Base-by-base conservation (phyloP, 2,888 invertebrate species). In the Ochropleura plecta region DNA sequence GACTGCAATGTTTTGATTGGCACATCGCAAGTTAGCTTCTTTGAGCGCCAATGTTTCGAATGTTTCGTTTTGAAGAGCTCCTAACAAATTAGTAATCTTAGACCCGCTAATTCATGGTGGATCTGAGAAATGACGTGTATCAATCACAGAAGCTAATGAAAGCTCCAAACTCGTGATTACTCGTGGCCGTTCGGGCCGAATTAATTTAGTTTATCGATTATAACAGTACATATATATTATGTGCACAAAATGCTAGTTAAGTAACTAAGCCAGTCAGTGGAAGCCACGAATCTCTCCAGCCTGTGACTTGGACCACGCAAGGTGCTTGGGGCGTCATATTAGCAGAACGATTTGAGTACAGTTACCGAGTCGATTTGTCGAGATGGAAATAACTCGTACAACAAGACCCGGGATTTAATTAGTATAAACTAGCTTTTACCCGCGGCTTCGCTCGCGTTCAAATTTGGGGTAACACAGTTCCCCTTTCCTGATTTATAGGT, bases 331-430 rank as follows among this genome's bases (percentile, higher is more conserved):
- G 69, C 59, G 46, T 70, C 55, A 62, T 70, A 76, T 81, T 69
- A 76, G 44, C 62, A 16, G 67, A 74, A 71, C 72, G 68, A 79
- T 84, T 86, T 68, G 65, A 79, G 79, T 83, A 72, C 68, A 79
- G 76, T 81, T 78, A 82, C 30, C 30, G 40, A 59, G 68, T 14
- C 67, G 55, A 81, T 83, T 82, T 79, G 77, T 80, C 65, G 78
- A 59, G 60, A 76, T 73, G 73, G 73, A 79, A 81, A 82, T 78
- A 80, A 64, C 48, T 81, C 57, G 64, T 57, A 69, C 64, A 69
- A 75, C 64, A 71, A 30, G 48, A 76, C 14, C 12, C 8, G 30
- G 42, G 65, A 1, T 65, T 30, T 55, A 72, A 70, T 82, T 51
- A 44, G 49, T 65, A n/a, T 49, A 64, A 55, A n/a, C n/a, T n/a